Conservation (phyloP, 2,888 invertebrate genomes). For the Glyphotaelius pellucidus region DNA sequence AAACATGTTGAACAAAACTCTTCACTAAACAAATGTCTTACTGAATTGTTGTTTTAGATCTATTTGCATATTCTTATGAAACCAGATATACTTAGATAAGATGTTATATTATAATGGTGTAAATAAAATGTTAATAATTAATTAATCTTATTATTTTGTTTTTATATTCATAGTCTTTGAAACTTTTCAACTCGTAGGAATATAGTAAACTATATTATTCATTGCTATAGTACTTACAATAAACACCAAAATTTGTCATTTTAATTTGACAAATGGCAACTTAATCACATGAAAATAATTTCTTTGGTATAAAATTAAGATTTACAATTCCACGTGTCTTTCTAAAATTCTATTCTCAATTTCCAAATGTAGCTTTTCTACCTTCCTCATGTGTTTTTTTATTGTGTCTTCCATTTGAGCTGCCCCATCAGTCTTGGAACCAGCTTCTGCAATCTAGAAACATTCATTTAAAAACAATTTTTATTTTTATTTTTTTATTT, state of each 20-base stretch:
- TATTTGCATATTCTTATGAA: background rate
- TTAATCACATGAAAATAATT: background rate
- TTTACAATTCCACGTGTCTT: slow-evolving; percentile 86
- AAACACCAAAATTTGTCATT: background rate
- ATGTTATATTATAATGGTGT: background rate
- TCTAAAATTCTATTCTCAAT: slow-evolving; percentile 87
- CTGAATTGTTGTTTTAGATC: background rate
- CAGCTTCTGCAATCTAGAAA: slow-evolving; percentile 76
- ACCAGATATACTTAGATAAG: background rate
- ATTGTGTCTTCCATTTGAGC: slow-evolving; percentile 85
- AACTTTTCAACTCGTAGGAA: background rate
- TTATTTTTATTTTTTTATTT: too few species aligned
- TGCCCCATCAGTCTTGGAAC: slow-evolving; percentile 81
- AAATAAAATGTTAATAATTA: background rate
- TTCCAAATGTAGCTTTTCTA: slow-evolving; percentile 90
- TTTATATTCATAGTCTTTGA: background rate
- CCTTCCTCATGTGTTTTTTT: slow-evolving; percentile 90
- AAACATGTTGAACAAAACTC: background rate
- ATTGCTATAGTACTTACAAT: background rate
- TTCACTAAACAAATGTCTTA: background rate
- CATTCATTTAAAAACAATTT: background rate
- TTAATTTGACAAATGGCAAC: background rate
- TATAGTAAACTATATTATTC: background rate
- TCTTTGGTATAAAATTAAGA: slow-evolving; percentile 51
- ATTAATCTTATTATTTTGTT: background rate